A percentile compares a stretch with the other conserved stretches of the same genome.
Conservation (phyloP, 2,888 invertebrate genomes). For the Drosophila fungiperda region DNA sequence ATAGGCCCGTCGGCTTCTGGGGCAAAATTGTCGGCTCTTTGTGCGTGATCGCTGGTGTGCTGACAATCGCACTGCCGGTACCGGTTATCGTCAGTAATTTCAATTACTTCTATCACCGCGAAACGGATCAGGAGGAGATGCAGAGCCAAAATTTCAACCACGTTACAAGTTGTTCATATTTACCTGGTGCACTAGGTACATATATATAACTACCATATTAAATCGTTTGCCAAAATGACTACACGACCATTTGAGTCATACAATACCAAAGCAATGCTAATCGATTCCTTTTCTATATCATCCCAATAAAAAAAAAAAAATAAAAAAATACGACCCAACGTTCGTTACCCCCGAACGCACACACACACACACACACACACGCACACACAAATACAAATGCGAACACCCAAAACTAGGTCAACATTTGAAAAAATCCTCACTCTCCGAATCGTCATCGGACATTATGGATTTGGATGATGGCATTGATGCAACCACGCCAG, state of each 20-base stretch:
- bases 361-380: constrained; percentile 9
- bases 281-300: constrained; percentile 55
- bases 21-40: constrained; percentile 99
- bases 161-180: constrained; percentile 98
- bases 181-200: constrained; percentile 96
- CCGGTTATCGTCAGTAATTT: constrained; percentile 99
- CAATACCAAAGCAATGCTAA: constrained; percentile 50
- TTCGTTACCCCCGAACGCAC: constrained; percentile 19
- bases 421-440: constrained; percentile 94
- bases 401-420: constrained; percentile 87
- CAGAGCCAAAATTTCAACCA: constrained; percentile 99
- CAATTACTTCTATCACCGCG: constrained; percentile 99
- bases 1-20: constrained; percentile 99
- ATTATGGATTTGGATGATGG: constrained; percentile 97
- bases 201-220: constrained; percentile 72
- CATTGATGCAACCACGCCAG: constrained; percentile 86
- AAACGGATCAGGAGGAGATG: constrained; percentile 99
- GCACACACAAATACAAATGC: constrained; percentile 8
- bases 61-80: constrained; percentile 99
- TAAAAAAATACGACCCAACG: constrained; percentile 29
- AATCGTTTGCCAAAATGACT: constrained; percentile 48
- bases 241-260: constrained; percentile 38
- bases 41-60: constrained; percentile 99
- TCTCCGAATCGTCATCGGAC: constrained; percentile 95
- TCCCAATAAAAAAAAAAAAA: constrained; percentile 32